Conservation (phyloP, 2,113 vertebrate species). For the Proterorhinus semilunaris region DNA sequence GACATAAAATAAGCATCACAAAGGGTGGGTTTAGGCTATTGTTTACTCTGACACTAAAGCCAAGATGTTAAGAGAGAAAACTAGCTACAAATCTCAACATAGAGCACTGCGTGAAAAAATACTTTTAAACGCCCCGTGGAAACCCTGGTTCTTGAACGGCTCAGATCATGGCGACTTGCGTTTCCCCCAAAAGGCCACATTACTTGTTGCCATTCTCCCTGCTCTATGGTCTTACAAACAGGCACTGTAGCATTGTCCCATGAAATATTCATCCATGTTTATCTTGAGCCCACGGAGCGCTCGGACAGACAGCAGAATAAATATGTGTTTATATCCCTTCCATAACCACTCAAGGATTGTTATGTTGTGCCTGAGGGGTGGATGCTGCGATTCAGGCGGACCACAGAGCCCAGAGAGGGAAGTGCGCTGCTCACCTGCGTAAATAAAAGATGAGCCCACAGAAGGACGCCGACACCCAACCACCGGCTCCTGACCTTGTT, state of each 20-base stretch:
- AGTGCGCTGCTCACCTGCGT: conserved; percentile 10
- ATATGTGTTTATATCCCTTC: conserved; percentile 42
- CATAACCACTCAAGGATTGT: conserved; percentile 21
- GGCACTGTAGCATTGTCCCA: conserved; percentile 9
- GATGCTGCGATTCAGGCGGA: conserved; percentile 35
- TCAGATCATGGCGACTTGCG: background rate
- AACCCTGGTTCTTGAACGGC: no score
- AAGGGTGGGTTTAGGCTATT: no score
- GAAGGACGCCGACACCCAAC: conserved; percentile 8
- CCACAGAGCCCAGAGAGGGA: conserved; percentile 14
- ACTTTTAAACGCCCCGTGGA: no score
- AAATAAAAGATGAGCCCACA: conserved; percentile 27
- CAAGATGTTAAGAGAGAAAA: no score
- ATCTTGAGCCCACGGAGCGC: conserved; percentile 18
- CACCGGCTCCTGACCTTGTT: conserved; percentile 13
- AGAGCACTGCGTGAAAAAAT: no score
- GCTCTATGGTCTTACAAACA: background rate
- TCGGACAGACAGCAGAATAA: conserved; percentile 37
- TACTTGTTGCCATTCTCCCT: background rate
- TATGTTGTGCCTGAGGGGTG: conserved; percentile 29
- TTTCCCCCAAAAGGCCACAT: background rate
- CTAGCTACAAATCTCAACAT: no score
- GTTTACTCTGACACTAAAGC: no score
- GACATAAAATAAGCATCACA: no score
- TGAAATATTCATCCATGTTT: conserved; percentile 30